These are phyloP conservation scores for Drosophila prosaltans DNA, from an alignment of 1,140 invertebrate genomes.

Conservation along the genomic window DNA sequence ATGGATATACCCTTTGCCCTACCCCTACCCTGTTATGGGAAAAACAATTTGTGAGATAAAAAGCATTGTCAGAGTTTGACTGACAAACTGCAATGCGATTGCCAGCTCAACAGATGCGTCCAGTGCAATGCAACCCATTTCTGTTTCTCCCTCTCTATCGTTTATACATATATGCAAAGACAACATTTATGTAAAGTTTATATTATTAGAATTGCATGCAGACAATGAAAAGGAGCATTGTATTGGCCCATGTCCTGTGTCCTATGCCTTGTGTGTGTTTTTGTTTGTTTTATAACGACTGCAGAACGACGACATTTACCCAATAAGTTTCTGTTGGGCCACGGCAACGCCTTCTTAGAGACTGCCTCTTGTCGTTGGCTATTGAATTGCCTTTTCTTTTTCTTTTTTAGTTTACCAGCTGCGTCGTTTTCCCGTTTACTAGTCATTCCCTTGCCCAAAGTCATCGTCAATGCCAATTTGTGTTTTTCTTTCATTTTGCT, in stretches of 20 bases:
- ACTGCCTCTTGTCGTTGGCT: slow-evolving; percentile 19
- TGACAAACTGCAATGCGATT: slow-evolving; percentile 65
- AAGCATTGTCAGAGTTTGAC: slow-evolving; percentile 39
- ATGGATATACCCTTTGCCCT: not conserved
- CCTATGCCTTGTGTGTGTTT: slow-evolving; percentile 21
- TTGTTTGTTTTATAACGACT: slow-evolving; percentile 70
- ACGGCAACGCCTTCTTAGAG: slow-evolving; percentile 11
- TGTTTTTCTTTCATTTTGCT: slow-evolving; percentile 30
- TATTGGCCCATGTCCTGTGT: slow-evolving; percentile 29
- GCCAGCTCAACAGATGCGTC: slow-evolving; percentile 59
- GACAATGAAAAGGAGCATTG: slow-evolving; percentile 34
- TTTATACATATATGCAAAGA: slow-evolving; percentile 73
- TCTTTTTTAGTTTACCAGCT: slow-evolving; percentile 36
- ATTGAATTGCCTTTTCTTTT: slow-evolving; percentile 55
- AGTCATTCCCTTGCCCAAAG: slow-evolving; percentile 13
- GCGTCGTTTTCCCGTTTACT: slow-evolving; percentile 34
- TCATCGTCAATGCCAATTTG: slow-evolving; percentile 50
- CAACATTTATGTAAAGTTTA: slow-evolving; percentile 80
- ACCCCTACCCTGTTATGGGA: not conserved
- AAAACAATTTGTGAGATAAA: slow-evolving; percentile 45
- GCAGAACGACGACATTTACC: slow-evolving; percentile 59
- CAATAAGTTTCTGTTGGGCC: slow-evolving; percentile 56
- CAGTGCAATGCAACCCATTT: slow-evolving; percentile 15
- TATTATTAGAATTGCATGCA: slow-evolving; percentile 70
- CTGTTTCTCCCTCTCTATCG: slow-evolving; percentile 29